phyloP scores from a whole-genome alignment of 2,888 invertebrate species.

The Argyresthia albistria region DNA sequence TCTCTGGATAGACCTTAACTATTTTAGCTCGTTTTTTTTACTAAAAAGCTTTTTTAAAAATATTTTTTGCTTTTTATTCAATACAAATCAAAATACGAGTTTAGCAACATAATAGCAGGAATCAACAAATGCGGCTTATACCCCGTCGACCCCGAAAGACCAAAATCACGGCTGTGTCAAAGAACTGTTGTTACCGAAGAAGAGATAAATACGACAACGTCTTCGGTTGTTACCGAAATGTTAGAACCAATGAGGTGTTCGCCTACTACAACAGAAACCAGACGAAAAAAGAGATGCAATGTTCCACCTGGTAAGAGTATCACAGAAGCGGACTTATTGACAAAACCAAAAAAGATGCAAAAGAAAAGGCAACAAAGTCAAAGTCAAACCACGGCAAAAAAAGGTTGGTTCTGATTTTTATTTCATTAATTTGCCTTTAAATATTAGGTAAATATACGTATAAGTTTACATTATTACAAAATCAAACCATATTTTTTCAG shows the following conservation, averaged over 20 bases:
- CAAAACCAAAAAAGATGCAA: background rate
- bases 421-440: too few relatives aligned
- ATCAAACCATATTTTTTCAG: too few relatives aligned
- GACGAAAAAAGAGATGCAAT: slow-evolving; percentile 1
- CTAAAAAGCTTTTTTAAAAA: too few relatives aligned
- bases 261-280: background rate
- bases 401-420: too few relatives aligned
- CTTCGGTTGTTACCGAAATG: slow-evolving; percentile 7
- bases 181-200: background rate
- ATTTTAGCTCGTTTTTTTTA: too few relatives aligned
- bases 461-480: too few relatives aligned
- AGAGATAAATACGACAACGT: slow-evolving; percentile 1
- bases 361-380: background rate
- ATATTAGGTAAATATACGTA: too few relatives aligned
- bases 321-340: background rate
- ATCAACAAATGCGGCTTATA: slow-evolving; percentile 9
- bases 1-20: too few relatives aligned
- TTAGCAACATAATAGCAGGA: slow-evolving; percentile 9
- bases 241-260: slow-evolving; percentile 7
- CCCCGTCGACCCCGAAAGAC: slow-evolving; percentile 8
- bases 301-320: background rate
- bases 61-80: too few relatives aligned
- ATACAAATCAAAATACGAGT: too few relatives aligned
- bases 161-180: slow-evolving; percentile 9
- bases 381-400: background rate